Evolutionary conservation across 1,140 invertebrate genomes (phyloP).

Genomic region (Drosophila parvula): DNA sequence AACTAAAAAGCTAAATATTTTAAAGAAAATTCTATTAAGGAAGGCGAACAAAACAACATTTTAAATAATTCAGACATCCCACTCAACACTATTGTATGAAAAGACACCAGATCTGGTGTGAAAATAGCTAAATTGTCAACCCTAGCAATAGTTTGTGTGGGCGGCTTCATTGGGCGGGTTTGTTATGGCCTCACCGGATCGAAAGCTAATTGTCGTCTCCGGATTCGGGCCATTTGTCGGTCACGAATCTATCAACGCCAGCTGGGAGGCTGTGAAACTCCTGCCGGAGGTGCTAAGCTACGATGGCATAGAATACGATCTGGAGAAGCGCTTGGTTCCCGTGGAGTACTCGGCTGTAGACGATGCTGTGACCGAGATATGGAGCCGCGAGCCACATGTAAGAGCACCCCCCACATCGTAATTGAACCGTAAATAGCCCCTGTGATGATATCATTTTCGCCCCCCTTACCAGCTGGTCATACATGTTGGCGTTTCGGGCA

Average conservation of each 20-base stretch:
- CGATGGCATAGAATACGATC: slow-evolving; percentile 79
- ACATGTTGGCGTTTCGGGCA: slow-evolving; percentile 86
- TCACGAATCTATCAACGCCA: slow-evolving; percentile 88
- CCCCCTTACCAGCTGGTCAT: slow-evolving; percentile 85
- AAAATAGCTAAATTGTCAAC: neutral
- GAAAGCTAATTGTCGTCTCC: slow-evolving; percentile 85
- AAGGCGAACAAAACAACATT: too few relatives aligned
- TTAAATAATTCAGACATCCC: too few relatives aligned
- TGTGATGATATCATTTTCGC: slow-evolving; percentile 50
- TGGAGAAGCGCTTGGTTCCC: slow-evolving; percentile 86
- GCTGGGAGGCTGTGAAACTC: slow-evolving; percentile 88
- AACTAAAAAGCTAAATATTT: neutral
- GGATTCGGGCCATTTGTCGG: slow-evolving; percentile 90
- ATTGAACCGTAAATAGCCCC: slow-evolving; percentile 39
- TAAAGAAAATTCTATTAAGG: too few relatives aligned
- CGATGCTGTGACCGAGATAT: slow-evolving; percentile 85
- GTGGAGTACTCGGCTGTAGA: slow-evolving; percentile 87
- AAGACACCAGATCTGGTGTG: neutral
- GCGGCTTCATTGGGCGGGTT: slow-evolving; percentile 20
- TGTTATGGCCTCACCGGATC: slow-evolving; percentile 56
- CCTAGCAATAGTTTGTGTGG: slow-evolving; percentile 4
- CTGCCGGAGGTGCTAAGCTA: slow-evolving; percentile 80
- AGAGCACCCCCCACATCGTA: slow-evolving; percentile 14
- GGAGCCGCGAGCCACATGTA: slow-evolving; percentile 86
- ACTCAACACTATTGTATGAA: neutral